Conservation (phyloP, 2,113 vertebrate genomes). For the Ranitomeya imitator region DNA sequence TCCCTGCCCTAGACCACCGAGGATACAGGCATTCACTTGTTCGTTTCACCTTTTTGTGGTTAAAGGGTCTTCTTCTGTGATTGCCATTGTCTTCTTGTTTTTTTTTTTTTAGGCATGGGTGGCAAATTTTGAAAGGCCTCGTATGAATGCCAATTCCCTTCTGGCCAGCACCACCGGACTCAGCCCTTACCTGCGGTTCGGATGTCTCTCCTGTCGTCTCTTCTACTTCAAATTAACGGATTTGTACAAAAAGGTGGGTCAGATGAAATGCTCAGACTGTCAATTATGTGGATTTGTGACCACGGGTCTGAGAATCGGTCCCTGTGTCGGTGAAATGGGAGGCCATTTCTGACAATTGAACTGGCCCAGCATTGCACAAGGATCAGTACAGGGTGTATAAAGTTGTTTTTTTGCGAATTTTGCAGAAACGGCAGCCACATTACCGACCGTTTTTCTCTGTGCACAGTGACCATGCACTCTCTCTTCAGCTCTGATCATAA, state of each 20-base stretch:
- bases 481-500: too few relatives aligned
- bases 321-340: too few relatives aligned
- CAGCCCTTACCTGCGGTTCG: constrained; percentile 93
- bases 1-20: too few relatives aligned
- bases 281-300: too few relatives aligned
- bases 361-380: too few relatives aligned
- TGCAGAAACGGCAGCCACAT: background rate
- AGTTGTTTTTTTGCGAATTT: background rate
- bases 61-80: background rate
- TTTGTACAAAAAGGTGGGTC: constrained; percentile 90
- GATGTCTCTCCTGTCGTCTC: constrained; percentile 91
- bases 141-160: constrained; percentile 93
- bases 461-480: background rate
- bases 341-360: too few relatives aligned
- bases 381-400: too few relatives aligned
- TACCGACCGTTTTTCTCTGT: background rate
- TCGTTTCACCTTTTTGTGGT: too few relatives aligned
- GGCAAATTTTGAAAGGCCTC: constrained; percentile 92
- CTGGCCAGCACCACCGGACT: constrained; percentile 92
- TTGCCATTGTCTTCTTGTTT: background rate
- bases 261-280: background rate
- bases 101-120: constrained; percentile 85
- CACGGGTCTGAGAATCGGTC: too few relatives aligned
- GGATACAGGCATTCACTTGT: too few relatives aligned
- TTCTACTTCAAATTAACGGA: constrained; percentile 96